Base-by-base conservation (phyloP, 1,140 invertebrate genomes). In the Schmidtea mediterranea region DNA sequence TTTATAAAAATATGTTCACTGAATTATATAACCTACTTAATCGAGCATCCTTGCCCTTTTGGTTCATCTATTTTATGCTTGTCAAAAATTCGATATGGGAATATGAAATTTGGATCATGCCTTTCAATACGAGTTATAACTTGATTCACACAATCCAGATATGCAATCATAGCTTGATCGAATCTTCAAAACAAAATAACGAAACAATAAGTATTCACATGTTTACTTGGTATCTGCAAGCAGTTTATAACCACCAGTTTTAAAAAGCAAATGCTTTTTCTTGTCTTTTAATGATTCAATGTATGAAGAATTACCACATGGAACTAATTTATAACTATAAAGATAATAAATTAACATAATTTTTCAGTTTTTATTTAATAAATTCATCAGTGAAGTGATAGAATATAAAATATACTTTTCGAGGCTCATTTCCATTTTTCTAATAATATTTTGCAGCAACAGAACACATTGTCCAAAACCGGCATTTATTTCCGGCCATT, bases 401-500 rank as follows among this genome's bases (percentile, higher is more conserved):
- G 10, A 3, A 32, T 32, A 32, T n/a, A n/a, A n/a, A 32, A 10
- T 10, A 32, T 32, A 32, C 26, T 32, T 21, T 3, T 13, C 13
- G 5, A 40, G 23, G 36, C 32, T 40, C 15, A 21, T 13, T 18
- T 40, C 24, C 12, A 48, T 18, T 24, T 40, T 48, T 13, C 22
- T 13, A 13, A 23, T 3, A 12, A 48, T 13, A 16, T 12, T 18
- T 5, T 48, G 16, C 21, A 32, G 5, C 5, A 48, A 22, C 15
- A 48, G 24, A 15, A 23, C 46, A 40, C 46, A 48, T 24, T 48
- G 46, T 6, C 46, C 46, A 24, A 15, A 48, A 5, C 16, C 46
- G 23, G 46, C 46, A 24, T 48, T 48, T 21, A 48, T 37, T 19
- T 48, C 46, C 18, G 46, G 18, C 46, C 46, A 48, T 37, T 48